These are phyloP conservation scores for Metacarcinus magister DNA, from an alignment of 2,888 invertebrate species.

Conservation along the genomic window DNA sequence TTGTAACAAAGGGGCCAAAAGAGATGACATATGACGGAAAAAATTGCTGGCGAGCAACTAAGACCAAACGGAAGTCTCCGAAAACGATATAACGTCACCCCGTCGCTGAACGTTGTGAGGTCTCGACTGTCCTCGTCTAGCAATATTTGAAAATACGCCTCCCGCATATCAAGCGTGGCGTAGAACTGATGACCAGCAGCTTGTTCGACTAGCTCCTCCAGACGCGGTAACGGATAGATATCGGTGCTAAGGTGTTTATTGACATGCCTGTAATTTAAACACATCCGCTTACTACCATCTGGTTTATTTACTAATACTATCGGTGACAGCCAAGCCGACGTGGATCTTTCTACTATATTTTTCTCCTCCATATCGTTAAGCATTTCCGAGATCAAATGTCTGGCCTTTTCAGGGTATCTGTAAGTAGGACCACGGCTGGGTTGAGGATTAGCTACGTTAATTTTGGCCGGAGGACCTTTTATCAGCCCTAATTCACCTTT, in stretches of 20 bases:
- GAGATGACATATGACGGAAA: neutral
- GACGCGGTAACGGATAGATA: neutral
- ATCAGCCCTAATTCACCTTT: too few relatives aligned
- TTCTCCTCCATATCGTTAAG: constrained; percentile 39
- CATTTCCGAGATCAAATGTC: neutral
- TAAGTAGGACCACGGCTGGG: neutral
- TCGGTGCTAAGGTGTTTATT: constrained; percentile 40
- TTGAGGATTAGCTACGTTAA: too few relatives aligned
- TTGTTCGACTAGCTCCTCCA: constrained; percentile 61
- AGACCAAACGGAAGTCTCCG: neutral
- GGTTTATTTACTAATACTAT: constrained; percentile 63
- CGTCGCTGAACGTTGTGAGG: constrained; percentile 60
- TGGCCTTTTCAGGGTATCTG: constrained; percentile 57
- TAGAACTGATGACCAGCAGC: constrained; percentile 51
- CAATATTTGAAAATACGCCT: constrained; percentile 54
- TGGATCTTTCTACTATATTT: constrained; percentile 29
- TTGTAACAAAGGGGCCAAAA: constrained; percentile 50
- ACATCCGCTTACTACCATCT: constrained; percentile 51
- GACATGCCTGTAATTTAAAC: constrained; percentile 46
- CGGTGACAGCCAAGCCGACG: constrained; percentile 46
- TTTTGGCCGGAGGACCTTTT: too few relatives aligned
- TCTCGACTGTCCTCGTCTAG: constrained; percentile 48
- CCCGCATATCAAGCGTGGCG: constrained; percentile 56
- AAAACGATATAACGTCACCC: neutral
- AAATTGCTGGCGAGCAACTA: constrained; percentile 49